Base-by-base conservation (phyloP, 2,797 vertebrate species). In the Gallirallus australis region DNA sequence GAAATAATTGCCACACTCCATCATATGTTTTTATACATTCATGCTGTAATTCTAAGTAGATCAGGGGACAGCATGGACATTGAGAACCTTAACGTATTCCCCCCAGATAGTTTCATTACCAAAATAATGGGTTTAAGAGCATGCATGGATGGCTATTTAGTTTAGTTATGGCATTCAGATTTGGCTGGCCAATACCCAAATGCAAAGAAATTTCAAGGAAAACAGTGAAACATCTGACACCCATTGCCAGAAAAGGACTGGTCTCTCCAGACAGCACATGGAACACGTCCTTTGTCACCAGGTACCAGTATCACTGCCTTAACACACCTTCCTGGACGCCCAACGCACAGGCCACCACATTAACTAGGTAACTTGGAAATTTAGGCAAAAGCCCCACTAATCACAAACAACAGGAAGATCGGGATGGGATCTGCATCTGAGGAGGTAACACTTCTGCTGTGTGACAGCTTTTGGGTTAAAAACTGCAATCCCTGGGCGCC, bases 161-260 rank as follows among this genome's bases (percentile, higher is more conserved):
- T 54, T 86, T 42, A 76, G 42, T 48, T 65, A 59, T 2, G 82
- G 23, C 59, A 28, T 24, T 69, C 47, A 52, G 31, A 56, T 21
- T 66, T 35, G 81, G 39, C 87, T 85, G 27, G 31, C 61, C 33
- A 18, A 52, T 17, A 30, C 28, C 45, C 50, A 50, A 42, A 35
- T 9, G 23, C 66, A 84, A 64, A 84, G 59, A 64, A 70, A 73
- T 52, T 50, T 14, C 10, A 18, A 66, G 68, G 60, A 79, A 89
- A 85, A 64, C 16, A 80, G 75, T 40, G 69, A 48, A 69, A 35
- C 6, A 10, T 2, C 42, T 35, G 37, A 12, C 23, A 33, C 25
- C 8, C 15, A 3, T 19, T 17, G 57, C 61, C 82, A 75, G 65
- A 54, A 50, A 61, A 37, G 0, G 4, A 24, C 24, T 0, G 8